phyloP scores from a whole-genome alignment of 2,888 invertebrate species.

The Rugalucina vietnamica region DNA sequence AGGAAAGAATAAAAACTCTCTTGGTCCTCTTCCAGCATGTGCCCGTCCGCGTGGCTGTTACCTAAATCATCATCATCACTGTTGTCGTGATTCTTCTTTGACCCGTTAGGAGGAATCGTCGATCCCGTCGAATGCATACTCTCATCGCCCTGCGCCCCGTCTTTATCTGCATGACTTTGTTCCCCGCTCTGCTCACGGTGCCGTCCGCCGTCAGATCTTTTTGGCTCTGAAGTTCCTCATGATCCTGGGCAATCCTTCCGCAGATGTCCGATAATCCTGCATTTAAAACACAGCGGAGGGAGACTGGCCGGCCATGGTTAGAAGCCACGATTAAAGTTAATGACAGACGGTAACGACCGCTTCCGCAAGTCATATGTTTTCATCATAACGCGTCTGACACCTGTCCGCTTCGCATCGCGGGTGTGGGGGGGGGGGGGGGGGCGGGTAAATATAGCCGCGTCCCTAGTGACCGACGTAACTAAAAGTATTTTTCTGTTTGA shows the following conservation, averaged over 20 bases:
- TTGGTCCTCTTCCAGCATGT: neutral
- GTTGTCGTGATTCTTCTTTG: neutral
- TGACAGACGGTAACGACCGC: no score
- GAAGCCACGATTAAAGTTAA: no score
- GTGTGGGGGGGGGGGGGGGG: no score
- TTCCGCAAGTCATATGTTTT: no score
- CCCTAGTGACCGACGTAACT: no score
- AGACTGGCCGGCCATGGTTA: no score
- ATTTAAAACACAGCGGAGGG: no score
- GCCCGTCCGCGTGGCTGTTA: neutral
- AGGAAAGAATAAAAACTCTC: neutral
- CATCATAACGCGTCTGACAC: no score
- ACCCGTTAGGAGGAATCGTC: neutral
- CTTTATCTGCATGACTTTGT: neutral
- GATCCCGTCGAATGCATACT: neutral
- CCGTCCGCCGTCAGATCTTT: no score
- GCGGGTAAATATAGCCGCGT: no score
- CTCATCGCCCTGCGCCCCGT: neutral
- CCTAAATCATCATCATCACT: neutral
- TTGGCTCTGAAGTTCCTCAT: neutral
- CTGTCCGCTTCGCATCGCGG: no score
- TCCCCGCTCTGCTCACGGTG: neutral
- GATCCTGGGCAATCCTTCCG: neutral
- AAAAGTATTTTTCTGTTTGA: no score
- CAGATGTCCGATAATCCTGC: neutral